These are phyloP conservation scores for Formicarius rufipectus DNA, from an alignment of 2,113 vertebrate genomes.

Conservation along the genomic window DNA sequence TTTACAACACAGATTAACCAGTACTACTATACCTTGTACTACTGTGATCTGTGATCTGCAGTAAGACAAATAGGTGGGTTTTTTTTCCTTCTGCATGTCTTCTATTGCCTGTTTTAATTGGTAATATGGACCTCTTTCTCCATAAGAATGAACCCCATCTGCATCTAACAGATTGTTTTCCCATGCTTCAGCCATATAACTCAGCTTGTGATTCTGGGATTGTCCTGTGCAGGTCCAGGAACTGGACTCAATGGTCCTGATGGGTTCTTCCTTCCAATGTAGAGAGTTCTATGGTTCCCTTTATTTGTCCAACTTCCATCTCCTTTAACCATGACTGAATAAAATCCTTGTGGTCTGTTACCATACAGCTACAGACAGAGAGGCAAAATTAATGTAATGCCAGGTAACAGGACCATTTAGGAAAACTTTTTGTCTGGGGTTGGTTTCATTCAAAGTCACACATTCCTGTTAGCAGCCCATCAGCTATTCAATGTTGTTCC, in stretches of 20 bases:
- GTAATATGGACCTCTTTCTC: background rate
- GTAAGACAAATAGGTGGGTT: background rate
- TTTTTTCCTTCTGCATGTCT: background rate
- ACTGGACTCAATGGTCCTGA: background rate
- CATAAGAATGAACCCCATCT: background rate
- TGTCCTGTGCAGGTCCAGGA: too few relatives aligned
- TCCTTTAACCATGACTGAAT: background rate
- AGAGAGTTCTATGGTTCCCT: background rate
- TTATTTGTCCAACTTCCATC: background rate
- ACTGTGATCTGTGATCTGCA: background rate
- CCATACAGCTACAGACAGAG: background rate
- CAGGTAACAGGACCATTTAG: background rate
- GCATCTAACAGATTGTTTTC: background rate
- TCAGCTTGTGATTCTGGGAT: background rate
- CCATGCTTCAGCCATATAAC: background rate
- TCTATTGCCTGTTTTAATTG: background rate
- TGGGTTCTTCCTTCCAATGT: background rate
- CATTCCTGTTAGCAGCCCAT: background rate
- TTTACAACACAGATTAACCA: background rate
- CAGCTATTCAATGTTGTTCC: background rate
- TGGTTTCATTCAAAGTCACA: background rate
- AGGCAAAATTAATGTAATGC: background rate
- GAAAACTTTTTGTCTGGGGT: background rate
- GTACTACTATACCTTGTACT: background rate
- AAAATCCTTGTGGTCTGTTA: background rate